A percentile compares a stretch with the other conserved stretches of the same genome.
Conservation (phyloP, 2,113 vertebrate species). For the Lamprologus lemairii region DNA sequence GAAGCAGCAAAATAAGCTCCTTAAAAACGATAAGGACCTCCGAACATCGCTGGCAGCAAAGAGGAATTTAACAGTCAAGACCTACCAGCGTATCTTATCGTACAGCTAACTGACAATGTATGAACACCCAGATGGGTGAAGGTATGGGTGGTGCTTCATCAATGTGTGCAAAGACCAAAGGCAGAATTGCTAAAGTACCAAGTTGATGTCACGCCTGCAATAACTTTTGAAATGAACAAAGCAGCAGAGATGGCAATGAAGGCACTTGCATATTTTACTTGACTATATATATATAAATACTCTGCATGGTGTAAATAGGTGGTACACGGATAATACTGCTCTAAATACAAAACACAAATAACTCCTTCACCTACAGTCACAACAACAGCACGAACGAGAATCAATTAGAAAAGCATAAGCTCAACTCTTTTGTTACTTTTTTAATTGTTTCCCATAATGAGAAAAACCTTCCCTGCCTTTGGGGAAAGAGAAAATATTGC, state of each 20-base stretch:
- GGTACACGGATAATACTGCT: background rate
- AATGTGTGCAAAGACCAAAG: background rate
- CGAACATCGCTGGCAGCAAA: constrained; percentile 17
- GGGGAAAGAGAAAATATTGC: background rate
- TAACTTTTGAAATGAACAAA: background rate
- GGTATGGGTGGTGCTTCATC: background rate
- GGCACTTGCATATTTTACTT: background rate
- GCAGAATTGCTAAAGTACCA: background rate
- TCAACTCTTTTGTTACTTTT: background rate
- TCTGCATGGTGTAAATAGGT: background rate
- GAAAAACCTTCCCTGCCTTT: background rate
- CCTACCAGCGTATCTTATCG: constrained; percentile 17
- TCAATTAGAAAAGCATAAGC: background rate
- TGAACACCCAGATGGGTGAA: background rate
- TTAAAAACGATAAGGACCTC: constrained; percentile 43
- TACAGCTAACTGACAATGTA: constrained; percentile 7
- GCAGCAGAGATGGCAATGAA: background rate
- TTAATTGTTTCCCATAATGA: constrained; percentile 20
- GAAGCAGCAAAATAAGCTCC: constrained; percentile 39
- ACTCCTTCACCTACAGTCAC: background rate
- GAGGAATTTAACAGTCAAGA: background rate
- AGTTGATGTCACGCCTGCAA: background rate
- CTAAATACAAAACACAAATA: background rate
- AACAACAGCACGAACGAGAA: background rate
- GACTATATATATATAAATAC: background rate